Percentiles rank a stretch among this genome's conserved stretches.
Evolutionary conservation across 2,888 invertebrate genomes (phyloP).

Genomic region (Lordiphosa andalusiaca): DNA sequence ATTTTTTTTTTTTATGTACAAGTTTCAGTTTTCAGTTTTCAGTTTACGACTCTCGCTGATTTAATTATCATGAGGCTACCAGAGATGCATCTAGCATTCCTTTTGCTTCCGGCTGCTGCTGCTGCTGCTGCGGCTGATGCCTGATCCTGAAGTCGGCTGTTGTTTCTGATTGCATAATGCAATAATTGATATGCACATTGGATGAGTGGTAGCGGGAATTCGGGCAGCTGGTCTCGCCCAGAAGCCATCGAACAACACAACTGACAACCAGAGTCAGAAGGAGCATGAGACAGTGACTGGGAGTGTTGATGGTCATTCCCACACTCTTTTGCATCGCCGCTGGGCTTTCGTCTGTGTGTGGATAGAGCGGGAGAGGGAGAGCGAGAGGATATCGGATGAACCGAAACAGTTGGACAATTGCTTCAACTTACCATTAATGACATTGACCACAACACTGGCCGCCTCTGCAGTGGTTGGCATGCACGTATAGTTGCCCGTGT

Average conservation of each 20-base stretch:
- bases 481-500: conserved; percentile 94
- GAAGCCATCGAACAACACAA: conserved; percentile 60
- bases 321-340: conserved; percentile 78
- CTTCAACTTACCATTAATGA: conserved; percentile 88
- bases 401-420: conserved; percentile 5
- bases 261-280: conserved; percentile 52
- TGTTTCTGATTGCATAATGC: conserved; percentile 33
- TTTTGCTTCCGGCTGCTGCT: background rate
- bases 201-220: conserved; percentile 25
- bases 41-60: background rate
- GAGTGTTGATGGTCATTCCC: conserved; percentile 16
- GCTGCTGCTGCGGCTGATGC: conserved; percentile 7
- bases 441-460: conserved; percentile 92
- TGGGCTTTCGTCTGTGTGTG: conserved; percentile 73
- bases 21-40: too few species aligned
- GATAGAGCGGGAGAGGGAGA: background rate
- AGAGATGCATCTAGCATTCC: background rate
- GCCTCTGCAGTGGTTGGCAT: conserved; percentile 92
- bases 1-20: too few species aligned
- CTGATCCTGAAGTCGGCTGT: conserved; percentile 9
- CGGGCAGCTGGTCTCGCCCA: conserved; percentile 1
- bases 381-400: background rate
- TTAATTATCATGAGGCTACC: conserved; percentile 60
- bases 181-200: conserved; percentile 67
- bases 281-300: conserved; percentile 30